Conservation (phyloP, 2,888 invertebrate genomes). For the Sepiola atlantica region DNA sequence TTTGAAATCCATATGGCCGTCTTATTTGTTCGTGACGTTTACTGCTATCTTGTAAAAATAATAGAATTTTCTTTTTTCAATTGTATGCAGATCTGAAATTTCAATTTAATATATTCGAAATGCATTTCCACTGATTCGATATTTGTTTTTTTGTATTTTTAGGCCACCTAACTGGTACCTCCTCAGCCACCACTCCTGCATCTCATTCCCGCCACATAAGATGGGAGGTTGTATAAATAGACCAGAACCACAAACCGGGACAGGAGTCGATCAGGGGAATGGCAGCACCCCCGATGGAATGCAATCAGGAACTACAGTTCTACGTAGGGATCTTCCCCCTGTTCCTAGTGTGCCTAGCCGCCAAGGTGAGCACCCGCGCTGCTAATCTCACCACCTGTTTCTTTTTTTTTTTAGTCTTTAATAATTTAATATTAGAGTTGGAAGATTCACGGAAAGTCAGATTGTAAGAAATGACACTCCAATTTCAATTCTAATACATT, state of each 20-base stretch:
- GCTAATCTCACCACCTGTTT: neutral
- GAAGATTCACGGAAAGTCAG: neutral
- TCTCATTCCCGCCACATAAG: neutral
- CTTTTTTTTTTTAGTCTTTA: no score
- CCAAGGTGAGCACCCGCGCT: neutral
- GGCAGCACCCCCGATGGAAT: neutral
- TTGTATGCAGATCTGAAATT: neutral
- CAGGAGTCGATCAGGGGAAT: neutral
- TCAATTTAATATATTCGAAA: neutral
- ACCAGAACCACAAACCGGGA: neutral
- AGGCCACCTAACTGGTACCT: neutral
- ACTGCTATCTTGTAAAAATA: neutral
- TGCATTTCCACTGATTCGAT: neutral
- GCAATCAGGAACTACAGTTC: neutral
- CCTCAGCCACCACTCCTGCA: neutral
- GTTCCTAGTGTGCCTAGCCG: neutral
- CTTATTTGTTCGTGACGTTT: neutral
- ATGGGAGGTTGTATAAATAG: neutral
- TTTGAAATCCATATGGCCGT: no score
- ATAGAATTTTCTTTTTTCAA: neutral
- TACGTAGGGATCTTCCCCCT: neutral
- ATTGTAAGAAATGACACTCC: neutral
- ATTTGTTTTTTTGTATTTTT: neutral
- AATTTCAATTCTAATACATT: neutral
- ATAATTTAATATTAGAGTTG: neutral